A percentile compares a stretch with the other conserved stretches of the same genome.
Conservation (phyloP, 2,888 invertebrate species). For the Eristalis pertinax region DNA sequence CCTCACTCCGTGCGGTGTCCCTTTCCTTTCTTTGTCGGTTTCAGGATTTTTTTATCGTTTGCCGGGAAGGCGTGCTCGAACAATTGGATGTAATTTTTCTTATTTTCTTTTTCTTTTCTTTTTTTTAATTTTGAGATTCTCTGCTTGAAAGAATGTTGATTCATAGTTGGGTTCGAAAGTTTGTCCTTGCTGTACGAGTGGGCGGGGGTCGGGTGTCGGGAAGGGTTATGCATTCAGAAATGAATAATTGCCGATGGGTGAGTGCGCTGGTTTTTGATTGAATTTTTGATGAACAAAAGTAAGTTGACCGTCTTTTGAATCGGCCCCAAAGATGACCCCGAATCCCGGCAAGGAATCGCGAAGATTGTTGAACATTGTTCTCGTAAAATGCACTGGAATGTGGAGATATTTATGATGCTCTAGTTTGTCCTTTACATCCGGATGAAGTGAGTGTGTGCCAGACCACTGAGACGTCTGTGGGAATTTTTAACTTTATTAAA, state of each 20-base stretch:
- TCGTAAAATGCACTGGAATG: too few species aligned
- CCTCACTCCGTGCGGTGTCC: neutral
- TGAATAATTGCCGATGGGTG: neutral
- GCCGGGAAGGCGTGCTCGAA: slow-evolving; percentile 29
- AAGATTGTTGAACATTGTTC: too few species aligned
- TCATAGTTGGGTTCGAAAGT: slow-evolving; percentile 43
- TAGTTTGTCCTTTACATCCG: too few species aligned
- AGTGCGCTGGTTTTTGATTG: neutral
- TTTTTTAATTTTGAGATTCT: slow-evolving; percentile 2
- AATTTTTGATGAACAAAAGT: too few species aligned
- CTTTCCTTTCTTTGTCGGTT: slow-evolving; percentile 9
- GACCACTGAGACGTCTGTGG: too few species aligned
- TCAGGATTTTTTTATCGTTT: slow-evolving; percentile 56
- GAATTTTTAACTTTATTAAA: too few species aligned
- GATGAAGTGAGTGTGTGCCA: too few species aligned
- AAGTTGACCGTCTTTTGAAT: too few species aligned
- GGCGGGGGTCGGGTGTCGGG: too few species aligned
- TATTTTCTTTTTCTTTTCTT: slow-evolving; percentile 2
- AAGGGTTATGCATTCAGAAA: neutral
- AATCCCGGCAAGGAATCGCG: too few species aligned
- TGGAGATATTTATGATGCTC: too few species aligned
- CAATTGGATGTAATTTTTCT: slow-evolving; percentile 54
- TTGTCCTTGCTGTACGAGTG: neutral
- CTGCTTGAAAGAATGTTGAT: slow-evolving; percentile 32
- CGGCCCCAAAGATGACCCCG: too few species aligned